Base-by-base conservation (phyloP, 2,113 vertebrate species). In the Marmota monax region DNA sequence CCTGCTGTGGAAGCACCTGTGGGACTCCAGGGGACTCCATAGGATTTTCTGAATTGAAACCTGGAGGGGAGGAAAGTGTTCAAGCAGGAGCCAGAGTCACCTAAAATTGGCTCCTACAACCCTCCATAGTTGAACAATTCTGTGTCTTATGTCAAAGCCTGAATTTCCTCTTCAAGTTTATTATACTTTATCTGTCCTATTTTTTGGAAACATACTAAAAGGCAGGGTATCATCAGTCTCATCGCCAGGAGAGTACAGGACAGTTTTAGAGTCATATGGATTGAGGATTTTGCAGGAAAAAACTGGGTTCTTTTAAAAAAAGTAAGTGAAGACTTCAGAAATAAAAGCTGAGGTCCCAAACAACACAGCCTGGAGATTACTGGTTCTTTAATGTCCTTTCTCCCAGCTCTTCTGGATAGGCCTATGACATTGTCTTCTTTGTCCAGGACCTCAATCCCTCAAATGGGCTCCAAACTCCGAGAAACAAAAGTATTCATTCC, bases 311-410 rank as follows among this genome's bases (percentile, higher is more conserved):
- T 98, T 92, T 97, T 92, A 45, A 69, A 99, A 25, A 39, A 99
- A 96, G 69, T 97, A 29, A 0, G 96, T 4, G 27, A 99, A 53
- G 65, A 98, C 58, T 93, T 97, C 95, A 29, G 99, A 98, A 92
- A 99, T 88, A n/a, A 98, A 77, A 5, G 98, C 97, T 0, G 99
- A 98, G n/a, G 98, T 97, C 27, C 99, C 99, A 61, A 99, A 98
- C 42, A 99, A 97, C 16, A 94, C 84, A 0, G 96, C 98, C 99
- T 99, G 1, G 99, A 99, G 34, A 98, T 1, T 0, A 99, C 99
- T 0, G 99, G 99, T 82, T 99, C 99, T 94, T 18, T 98, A 90
- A 99, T 96, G 2, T 99, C 99, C 99, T 99, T 99, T 42, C 98
- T 77, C 96, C 98, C 99, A 25, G 99, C 99, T 94, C 97, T 98